Evolutionary conservation across 2,888 invertebrate species (phyloP), one percentile per base, ranked within the genome.

Genomic region (Lissonota sp.): DNA sequence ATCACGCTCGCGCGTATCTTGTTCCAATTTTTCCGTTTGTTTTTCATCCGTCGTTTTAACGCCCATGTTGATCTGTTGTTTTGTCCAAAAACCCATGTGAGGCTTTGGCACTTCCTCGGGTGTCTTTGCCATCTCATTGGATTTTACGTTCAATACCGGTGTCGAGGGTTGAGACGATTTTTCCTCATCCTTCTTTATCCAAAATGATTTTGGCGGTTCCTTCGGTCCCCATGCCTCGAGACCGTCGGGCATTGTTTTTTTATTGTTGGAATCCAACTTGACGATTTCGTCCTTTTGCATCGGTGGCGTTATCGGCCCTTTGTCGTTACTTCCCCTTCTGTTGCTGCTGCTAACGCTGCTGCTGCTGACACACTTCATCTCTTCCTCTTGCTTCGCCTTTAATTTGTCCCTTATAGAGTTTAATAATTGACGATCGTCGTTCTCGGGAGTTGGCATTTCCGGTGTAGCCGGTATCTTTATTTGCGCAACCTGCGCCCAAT

Each of bases 391-490:
- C 58, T 94, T 94, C 6, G 93, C 93, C 69, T 94, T 94, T 87
- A 94, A 88, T 78, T 94, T 92, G 77, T 94, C 94, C 63, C 94
- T 93, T 8, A 94, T 90, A 16, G 93, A 93, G 80, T 94, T 94
- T 16, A 94, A 84, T 74, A 94, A 83, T 26, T 93, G 92, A 79
- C 93, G 93, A 37, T 94, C 94, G 66, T 94, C 93, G 40, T 93
- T 90, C 64, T 91, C 90, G 4, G 90, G 88, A n/a, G 85, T 83
- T 55, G 84, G 86, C 7, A 84, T 83, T 14, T 88, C 86, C 6
- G 86, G 87, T 67, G 83, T 85, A 0, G 85, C 84, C 40, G 80
- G 79, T 51, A 89, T 88, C 75, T 89, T 90, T 42, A 87, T 85
- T 63, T 86, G 86, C 14, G 88, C 87, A 10, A 90, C 89, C 70